A percentile compares a stretch with the other conserved stretches of the same genome.
Evolutionary conservation across 1,140 invertebrate genomes (phyloP).

Genomic region (Yoshiicerus persimilis): DNA sequence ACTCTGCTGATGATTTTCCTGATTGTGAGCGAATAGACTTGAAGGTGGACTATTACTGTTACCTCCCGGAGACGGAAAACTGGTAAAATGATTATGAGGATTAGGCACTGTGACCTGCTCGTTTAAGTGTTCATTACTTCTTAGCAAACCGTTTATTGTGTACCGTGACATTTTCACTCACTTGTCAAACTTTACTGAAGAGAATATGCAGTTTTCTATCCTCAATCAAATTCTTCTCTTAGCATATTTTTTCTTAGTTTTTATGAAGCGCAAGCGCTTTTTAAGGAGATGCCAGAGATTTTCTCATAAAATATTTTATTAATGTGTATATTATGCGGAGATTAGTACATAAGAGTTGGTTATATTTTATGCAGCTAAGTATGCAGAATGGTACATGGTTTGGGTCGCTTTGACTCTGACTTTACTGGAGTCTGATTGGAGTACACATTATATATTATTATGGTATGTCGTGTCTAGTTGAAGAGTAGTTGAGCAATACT

Average conservation of each 20-base stretch:
- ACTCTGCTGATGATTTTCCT: background rate
- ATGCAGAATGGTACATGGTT: too few species aligned
- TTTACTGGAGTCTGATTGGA: too few species aligned
- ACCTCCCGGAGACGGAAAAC: background rate
- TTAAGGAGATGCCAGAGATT: background rate
- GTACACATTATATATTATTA: background rate
- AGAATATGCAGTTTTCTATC: constrained; percentile 1
- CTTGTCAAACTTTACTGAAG: background rate
- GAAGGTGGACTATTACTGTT: background rate
- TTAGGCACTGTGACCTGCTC: background rate
- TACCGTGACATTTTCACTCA: constrained; percentile 24
- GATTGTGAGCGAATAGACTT: background rate
- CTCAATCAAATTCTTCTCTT: background rate
- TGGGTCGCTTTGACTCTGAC: too few species aligned
- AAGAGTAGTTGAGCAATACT: background rate
- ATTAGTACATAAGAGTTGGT: too few species aligned
- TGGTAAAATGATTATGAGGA: constrained; percentile 16
- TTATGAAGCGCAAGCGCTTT: background rate
- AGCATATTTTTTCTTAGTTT: background rate
- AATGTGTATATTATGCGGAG: background rate
- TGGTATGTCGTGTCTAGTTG: background rate
- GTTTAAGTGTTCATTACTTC: background rate
- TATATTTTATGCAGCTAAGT: too few species aligned
- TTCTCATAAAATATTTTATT: background rate
- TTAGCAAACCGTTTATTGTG: constrained; percentile 25